Evolutionary conservation across 2,888 invertebrate genomes (phyloP).

Genomic region (Tubulanus polymorphus): DNA sequence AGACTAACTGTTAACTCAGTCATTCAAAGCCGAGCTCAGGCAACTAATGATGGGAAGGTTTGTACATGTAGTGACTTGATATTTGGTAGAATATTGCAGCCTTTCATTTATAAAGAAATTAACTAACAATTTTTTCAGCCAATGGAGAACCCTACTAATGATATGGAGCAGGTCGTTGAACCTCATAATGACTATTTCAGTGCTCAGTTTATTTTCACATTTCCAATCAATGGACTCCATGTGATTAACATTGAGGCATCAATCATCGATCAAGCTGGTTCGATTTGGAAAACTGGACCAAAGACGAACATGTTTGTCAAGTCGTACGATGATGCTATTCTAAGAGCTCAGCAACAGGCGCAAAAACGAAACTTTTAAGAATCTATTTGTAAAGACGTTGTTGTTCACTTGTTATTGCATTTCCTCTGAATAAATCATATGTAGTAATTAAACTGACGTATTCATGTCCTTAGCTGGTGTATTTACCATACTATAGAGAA

Average conservation of each 20-base stretch:
- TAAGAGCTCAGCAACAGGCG: slow-evolving; percentile 28
- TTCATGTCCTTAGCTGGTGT: too few relatives aligned
- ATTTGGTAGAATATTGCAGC: too few relatives aligned
- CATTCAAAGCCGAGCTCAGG: slow-evolving; percentile 42
- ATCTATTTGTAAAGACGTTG: too few relatives aligned
- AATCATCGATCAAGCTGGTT: slow-evolving; percentile 75
- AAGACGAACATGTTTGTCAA: slow-evolving; percentile 71
- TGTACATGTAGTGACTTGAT: too few relatives aligned
- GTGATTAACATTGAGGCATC: slow-evolving; percentile 74
- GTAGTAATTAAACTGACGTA: too few relatives aligned
- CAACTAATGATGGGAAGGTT: slow-evolving; percentile 30
- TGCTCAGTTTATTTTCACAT: slow-evolving; percentile 80
- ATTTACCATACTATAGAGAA: too few relatives aligned
- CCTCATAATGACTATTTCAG: slow-evolving; percentile 93
- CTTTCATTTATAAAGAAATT: too few relatives aligned
- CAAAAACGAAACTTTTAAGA: too few relatives aligned
- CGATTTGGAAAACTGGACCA: slow-evolving; percentile 87
- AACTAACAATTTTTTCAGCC: slow-evolving; percentile 28
- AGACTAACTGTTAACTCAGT: slow-evolving; percentile 68
- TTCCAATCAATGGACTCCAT: slow-evolving; percentile 62
- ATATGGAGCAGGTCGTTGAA: slow-evolving; percentile 74
- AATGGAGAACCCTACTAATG: slow-evolving; percentile 36
- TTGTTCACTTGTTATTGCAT: too few relatives aligned
- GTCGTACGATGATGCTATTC: slow-evolving; percentile 63
- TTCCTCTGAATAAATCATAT: too few relatives aligned